A percentile compares a stretch with the other conserved stretches of the same genome.
Conservation (phyloP, 2,113 vertebrate genomes). For the Donacobius atricapilla region DNA sequence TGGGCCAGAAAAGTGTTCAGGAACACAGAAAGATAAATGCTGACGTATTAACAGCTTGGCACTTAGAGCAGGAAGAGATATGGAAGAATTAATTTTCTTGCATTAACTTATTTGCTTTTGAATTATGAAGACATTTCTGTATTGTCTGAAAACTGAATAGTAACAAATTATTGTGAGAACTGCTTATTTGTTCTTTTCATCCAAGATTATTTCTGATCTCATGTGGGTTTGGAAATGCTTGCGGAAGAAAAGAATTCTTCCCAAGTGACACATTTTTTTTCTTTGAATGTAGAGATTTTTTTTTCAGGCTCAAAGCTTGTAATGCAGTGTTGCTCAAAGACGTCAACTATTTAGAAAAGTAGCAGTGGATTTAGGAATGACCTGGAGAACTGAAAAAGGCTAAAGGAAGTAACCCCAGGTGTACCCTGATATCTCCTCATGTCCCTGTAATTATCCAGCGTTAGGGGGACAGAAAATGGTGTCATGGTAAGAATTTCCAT, state of each 20-base stretch:
- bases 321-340: neutral
- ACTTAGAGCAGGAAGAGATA: neutral
- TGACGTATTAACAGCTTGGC: neutral
- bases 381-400: neutral
- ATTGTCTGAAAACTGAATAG: conserved; percentile 12
- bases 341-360: neutral
- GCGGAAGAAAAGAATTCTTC: neutral
- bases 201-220: neutral
- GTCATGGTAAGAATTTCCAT: neutral
- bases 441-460: neutral
- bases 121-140: conserved; percentile 1
- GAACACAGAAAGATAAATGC: neutral
- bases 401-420: neutral
- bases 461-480: neutral
- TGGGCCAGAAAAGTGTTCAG: neutral
- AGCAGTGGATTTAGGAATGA: neutral
- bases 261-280: neutral
- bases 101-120: neutral
- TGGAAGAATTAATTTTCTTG: neutral
- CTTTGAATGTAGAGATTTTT: neutral
- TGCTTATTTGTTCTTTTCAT: neutral
- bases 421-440: neutral
- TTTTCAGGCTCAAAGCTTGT: neutral
- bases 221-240: neutral
- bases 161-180: neutral